Conservation (phyloP, 2,888 invertebrate species). For the Drosophila fungiperda region DNA sequence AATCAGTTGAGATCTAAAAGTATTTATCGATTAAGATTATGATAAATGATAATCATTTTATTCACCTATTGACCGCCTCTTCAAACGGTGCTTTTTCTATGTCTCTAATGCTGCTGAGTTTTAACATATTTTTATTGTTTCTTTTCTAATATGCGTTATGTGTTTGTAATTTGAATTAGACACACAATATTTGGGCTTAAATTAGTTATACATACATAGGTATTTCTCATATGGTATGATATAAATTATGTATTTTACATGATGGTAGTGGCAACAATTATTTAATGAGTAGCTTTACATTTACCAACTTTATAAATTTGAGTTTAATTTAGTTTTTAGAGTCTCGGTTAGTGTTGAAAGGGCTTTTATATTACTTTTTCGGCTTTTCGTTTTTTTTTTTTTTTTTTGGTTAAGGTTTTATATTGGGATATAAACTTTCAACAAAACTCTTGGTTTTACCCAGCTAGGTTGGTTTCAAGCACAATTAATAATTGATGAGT, state of each 20-base stretch:
- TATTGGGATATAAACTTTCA: constrained; percentile 21
- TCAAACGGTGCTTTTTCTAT: background rate
- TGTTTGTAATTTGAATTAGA: constrained; percentile 44
- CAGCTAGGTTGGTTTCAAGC: constrained; percentile 31
- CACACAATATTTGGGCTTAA: constrained; percentile 49
- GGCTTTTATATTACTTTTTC: background rate
- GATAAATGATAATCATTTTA: background rate
- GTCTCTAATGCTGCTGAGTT: background rate
- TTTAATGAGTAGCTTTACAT: constrained; percentile 42
- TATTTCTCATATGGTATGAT: constrained; percentile 12
- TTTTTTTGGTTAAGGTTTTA: constrained; percentile 6
- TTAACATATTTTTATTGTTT: background rate
- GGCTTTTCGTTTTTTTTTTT: background rate
- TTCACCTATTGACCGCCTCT: constrained; percentile 11
- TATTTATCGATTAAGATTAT: background rate
- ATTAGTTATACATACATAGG: constrained; percentile 37
- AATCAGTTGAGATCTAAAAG: background rate
- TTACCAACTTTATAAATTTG: constrained; percentile 41
- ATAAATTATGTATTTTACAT: constrained; percentile 60
- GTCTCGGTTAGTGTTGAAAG: constrained; percentile 20
- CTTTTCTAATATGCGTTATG: constrained; percentile 10
- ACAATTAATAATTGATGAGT: constrained; percentile 42
- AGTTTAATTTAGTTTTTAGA: constrained; percentile 13
- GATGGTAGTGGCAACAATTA: constrained; percentile 55
- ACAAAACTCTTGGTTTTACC: constrained; percentile 18